Percentiles rank a stretch among this genome's conserved stretches.
Conservation (phyloP, 2,113 vertebrate genomes). For the Pipra filicauda region DNA sequence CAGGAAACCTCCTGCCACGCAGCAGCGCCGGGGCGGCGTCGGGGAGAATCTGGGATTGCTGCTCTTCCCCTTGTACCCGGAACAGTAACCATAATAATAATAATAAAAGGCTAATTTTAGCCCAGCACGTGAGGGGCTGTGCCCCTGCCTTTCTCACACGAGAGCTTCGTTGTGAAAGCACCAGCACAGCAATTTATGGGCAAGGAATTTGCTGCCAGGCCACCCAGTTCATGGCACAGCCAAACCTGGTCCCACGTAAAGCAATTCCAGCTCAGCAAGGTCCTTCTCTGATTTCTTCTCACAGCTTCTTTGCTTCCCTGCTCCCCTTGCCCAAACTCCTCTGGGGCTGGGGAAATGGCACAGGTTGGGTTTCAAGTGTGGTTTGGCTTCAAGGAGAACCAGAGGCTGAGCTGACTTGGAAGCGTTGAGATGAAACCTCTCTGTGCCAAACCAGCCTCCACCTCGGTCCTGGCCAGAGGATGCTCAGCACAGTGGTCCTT, state of each 20-base stretch:
- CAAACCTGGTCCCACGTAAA: accelerated
- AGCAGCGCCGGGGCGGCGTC: not conserved
- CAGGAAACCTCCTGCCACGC: not conserved
- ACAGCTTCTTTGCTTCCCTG: not conserved
- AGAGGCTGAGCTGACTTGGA: not conserved
- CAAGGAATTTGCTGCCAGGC: not conserved
- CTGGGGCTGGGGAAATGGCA: not conserved
- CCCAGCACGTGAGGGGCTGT: accelerated
- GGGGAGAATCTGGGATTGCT: not conserved
- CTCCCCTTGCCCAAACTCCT: not conserved
- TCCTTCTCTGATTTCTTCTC: not conserved
- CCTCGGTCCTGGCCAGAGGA: accelerated
- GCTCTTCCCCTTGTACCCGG: not conserved
- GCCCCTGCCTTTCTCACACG: not conserved
- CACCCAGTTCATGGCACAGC: not conserved
- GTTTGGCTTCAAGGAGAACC: not conserved
- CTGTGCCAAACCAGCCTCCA: not conserved
- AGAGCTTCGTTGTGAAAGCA: not conserved
- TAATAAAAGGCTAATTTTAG: not conserved
- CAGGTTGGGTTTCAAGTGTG: not conserved
- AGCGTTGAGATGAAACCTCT: accelerated
- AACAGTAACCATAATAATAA: accelerated
- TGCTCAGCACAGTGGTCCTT: not conserved
- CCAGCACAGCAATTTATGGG: accelerated
- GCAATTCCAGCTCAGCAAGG: not conserved